Percentiles rank a stretch among this genome's conserved stretches.
Evolutionary conservation across 2,797 vertebrate genomes (phyloP).

Genomic region (Coranthus polyacanthus): DNA sequence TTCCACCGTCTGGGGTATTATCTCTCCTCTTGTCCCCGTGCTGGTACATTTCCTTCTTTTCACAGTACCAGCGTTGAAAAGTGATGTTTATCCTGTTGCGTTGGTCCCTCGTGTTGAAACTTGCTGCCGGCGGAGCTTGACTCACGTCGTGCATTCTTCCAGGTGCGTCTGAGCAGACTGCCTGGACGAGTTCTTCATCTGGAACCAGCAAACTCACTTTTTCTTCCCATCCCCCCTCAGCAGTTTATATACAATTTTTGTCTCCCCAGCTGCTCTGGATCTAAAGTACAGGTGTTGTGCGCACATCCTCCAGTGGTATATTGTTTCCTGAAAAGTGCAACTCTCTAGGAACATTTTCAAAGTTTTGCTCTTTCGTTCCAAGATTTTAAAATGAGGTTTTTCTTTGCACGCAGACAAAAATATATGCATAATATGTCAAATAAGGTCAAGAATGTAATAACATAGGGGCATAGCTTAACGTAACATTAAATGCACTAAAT

Average conservation of each 20-base stretch:
- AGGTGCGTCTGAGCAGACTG: constrained; percentile 61
- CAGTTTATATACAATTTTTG: not conserved
- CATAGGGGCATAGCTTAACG: no score
- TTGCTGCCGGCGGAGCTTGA: constrained; percentile 38
- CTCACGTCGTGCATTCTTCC: constrained; percentile 55
- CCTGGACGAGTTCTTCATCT: constrained; percentile 63
- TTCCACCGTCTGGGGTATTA: not conserved
- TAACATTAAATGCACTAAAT: no score
- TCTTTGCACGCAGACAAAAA: constrained; percentile 4
- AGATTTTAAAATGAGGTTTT: no score
- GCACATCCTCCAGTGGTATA: not conserved
- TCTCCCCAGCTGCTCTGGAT: not conserved
- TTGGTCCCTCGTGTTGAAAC: constrained; percentile 39
- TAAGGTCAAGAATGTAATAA: not conserved
- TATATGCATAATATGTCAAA: not conserved
- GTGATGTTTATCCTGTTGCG: constrained; percentile 36
- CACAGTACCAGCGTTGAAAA: constrained; percentile 1
- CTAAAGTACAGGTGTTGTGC: constrained; percentile 12
- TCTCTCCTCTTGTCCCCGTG: constrained; percentile 2
- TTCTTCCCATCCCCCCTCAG: not conserved
- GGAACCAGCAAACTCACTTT: not conserved
- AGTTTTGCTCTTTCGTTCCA: constrained; percentile 33
- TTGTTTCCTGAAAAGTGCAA: constrained; percentile 36
- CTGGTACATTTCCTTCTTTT: constrained; percentile 39
- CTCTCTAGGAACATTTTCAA: constrained; percentile 7